These are phyloP conservation scores for Pomacea canaliculata DNA, from an alignment of 2,888 invertebrate genomes.

Conservation along the genomic window DNA sequence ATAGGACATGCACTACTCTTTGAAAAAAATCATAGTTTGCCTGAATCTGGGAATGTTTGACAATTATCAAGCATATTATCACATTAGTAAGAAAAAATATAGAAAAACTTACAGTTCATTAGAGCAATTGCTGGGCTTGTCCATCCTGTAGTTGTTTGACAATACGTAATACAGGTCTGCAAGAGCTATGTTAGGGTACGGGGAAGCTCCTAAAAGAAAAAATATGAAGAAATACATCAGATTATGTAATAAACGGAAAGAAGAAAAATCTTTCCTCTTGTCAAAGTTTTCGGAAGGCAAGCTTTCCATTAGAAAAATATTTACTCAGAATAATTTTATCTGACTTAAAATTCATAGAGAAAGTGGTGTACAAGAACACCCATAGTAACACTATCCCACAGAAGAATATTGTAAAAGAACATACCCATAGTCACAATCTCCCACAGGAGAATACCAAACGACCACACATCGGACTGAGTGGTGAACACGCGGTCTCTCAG, in stretches of 20 bases:
- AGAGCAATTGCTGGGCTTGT: slow-evolving; percentile 65
- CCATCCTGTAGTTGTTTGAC: slow-evolving; percentile 66
- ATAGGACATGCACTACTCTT: no score
- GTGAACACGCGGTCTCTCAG: slow-evolving; percentile 80
- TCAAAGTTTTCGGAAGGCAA: no score
- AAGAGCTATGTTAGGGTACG: slow-evolving; percentile 64
- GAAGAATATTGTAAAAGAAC: slow-evolving; percentile 73
- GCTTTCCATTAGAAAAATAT: no score
- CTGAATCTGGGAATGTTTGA: no score
- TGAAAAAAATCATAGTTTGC: no score
- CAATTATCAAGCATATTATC: no score
- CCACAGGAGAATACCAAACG: slow-evolving; percentile 88
- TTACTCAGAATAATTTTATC: no score
- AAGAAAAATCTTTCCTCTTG: no score
- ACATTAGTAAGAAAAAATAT: not conserved
- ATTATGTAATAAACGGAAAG: no score
- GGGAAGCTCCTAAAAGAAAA: slow-evolving; percentile 56
- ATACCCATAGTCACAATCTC: slow-evolving; percentile 86
- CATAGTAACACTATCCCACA: slow-evolving; percentile 89
- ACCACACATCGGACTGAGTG: slow-evolving; percentile 88
- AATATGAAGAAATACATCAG: no score
- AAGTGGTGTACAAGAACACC: slow-evolving; percentile 70
- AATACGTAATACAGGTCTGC: slow-evolving; percentile 63
- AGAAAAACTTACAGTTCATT: slow-evolving; percentile 61
- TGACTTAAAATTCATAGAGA: no score